Evolutionary conservation across 2,888 invertebrate species (phyloP), one percentile per base, ranked within the genome.

Genomic region (Chaitophorus viminalis): DNA sequence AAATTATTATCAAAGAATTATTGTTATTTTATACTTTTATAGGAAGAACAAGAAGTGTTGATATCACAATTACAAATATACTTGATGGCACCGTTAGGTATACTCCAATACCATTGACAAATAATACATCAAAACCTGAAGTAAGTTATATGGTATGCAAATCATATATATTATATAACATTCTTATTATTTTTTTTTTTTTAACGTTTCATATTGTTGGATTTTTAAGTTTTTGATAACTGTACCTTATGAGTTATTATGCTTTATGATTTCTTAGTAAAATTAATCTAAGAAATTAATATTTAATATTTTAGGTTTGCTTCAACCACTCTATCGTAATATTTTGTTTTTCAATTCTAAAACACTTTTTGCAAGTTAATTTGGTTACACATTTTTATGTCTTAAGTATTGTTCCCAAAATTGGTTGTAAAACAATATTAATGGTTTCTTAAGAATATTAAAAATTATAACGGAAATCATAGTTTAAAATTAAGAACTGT

Each of bases 11-110:
- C 18, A 29, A 60, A 3, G 11, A 1, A 46, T 60, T 33, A 76
- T 14, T 46, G 39, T n/a, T 39, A 36, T n/a, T 83, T 89, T 89
- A 25, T 31, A 18, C n/a, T 82, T 18, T 21, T 77, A 39, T 68
- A 89, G 89, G 85, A 77, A 89, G 90, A 78, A 90, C 91, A n/a
- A 90, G 91, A 31, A 90, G 91, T 88, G 93, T 93, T 90, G 90
- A 90, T 77, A 72, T 90, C 39, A 90, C 90, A n/a, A 90, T 90
- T 76, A 90, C 90, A 33, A 90, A 90, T 88, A 90, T 90, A 70
- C 89, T 90, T 21, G 90, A 90, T 88, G 90, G 90, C 21, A 89
- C 89, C 76, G 88, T 90, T 33, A 88, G 88, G 31, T 90, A 89
- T 84, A 91, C 92, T 46, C 92, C 91, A 89, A 91, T 91, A 79